phyloP scores from a whole-genome alignment of 2,797 vertebrate species.

The Acanthurus leucopareius region DNA sequence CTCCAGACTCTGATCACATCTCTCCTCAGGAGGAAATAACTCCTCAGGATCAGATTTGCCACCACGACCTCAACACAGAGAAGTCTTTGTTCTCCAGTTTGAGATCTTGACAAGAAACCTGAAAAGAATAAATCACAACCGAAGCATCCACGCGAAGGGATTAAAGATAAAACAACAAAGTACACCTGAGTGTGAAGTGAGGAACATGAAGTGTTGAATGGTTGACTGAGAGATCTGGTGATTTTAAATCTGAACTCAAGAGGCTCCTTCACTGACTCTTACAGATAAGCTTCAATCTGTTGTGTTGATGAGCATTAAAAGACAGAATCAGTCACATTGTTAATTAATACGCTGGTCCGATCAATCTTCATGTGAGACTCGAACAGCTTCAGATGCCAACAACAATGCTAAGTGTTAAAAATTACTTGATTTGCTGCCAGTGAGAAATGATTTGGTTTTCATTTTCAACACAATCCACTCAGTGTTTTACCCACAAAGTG shows the following conservation, averaged over 20 bases:
- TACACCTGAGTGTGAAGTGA: neutral
- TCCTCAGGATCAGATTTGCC: slow-evolving; percentile 46
- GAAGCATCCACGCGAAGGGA: slow-evolving; percentile 1
- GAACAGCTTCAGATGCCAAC: slow-evolving; percentile 36
- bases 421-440: slow-evolving; percentile 12
- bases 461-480: slow-evolving; percentile 3
- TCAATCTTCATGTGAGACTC: slow-evolving; percentile 20
- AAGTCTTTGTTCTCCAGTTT: slow-evolving; percentile 48
- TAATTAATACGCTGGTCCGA: slow-evolving; percentile 2
- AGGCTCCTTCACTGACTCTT: neutral
- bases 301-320: slow-evolving; percentile 11
- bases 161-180: slow-evolving; percentile 2
- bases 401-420: neutral
- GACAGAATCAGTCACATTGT: neutral
- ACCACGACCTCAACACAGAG: slow-evolving; percentile 41
- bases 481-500: neutral
- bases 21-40: slow-evolving; percentile 49
- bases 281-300: neutral
- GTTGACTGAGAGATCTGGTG: neutral
- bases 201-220: neutral
- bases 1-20: slow-evolving; percentile 36
- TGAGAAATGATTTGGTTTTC: slow-evolving; percentile 27
- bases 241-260: neutral
- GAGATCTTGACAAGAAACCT: slow-evolving; percentile 20
- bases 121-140: neutral